phyloP scores from a whole-genome alignment of 2,113 vertebrate species.

The Colossoma macropomum region DNA sequence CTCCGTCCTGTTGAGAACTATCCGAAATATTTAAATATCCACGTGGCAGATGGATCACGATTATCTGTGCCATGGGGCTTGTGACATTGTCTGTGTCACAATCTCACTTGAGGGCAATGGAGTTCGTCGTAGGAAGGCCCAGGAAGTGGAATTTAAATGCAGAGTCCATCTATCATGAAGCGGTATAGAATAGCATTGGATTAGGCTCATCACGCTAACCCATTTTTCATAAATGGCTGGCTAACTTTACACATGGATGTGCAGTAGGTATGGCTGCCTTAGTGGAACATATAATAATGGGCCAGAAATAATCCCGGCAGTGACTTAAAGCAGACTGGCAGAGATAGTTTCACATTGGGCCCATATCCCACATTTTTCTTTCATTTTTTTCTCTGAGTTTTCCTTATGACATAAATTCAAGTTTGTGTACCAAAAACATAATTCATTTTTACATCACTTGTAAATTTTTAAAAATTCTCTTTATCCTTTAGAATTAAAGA shows the following conservation, averaged over 20 bases:
- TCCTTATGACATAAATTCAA: no score
- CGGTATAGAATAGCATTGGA: constrained; percentile 15
- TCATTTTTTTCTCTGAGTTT: no score
- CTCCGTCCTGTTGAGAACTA: constrained; percentile 60
- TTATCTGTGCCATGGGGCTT: constrained; percentile 73
- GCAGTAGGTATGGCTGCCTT: constrained; percentile 5
- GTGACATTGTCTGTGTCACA: constrained; percentile 69
- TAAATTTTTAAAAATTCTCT: no score
- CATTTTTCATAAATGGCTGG: constrained; percentile 39
- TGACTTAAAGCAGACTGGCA: constrained; percentile 64
- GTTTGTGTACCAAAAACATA: no score
- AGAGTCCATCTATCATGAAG: constrained; percentile 34
- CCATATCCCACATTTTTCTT: no score
- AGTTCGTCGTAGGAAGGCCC: constrained; percentile 70
- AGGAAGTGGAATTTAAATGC: constrained; percentile 65
- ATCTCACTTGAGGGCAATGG: constrained; percentile 54
- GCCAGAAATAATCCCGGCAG: constrained; percentile 25
- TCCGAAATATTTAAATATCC: constrained; percentile 70
- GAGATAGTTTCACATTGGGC: background rate
- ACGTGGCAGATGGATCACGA: constrained; percentile 71
- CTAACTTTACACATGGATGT: constrained; percentile 38
- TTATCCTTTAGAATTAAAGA: background rate
- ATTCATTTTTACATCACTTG: no score
- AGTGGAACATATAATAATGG: background rate
- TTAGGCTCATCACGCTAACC: constrained; percentile 23